phyloP scores from a whole-genome alignment of 2,797 vertebrate genomes.

The Manis javanica region DNA sequence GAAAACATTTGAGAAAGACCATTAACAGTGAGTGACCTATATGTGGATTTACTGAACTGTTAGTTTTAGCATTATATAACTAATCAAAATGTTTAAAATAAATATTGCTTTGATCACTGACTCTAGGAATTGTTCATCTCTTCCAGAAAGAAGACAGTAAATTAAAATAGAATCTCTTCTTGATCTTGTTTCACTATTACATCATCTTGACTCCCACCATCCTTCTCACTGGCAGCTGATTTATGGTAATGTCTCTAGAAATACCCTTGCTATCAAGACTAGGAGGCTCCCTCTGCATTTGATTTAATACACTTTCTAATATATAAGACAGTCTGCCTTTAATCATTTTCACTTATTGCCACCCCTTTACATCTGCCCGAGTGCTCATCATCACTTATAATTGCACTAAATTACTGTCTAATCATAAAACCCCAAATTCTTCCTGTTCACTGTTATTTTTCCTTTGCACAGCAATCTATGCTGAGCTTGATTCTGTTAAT shows the following conservation, averaged over 20 bases:
- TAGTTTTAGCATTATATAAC: conserved; percentile 45
- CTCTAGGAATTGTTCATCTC: conserved; percentile 26
- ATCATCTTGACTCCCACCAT: not conserved
- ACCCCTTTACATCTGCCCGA: not conserved
- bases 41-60: not conserved
- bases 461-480: not conserved
- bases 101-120: not conserved
- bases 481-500: not conserved
- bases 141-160: conserved; percentile 59
- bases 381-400: not conserved
- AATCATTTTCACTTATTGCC: not conserved
- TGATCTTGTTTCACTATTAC: conserved; percentile 21
- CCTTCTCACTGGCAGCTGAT: not conserved
- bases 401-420: not conserved
- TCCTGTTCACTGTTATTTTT: not conserved
- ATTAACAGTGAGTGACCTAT: conserved; percentile 7
- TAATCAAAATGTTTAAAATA: conserved; percentile 31
- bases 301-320: not conserved
- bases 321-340: not conserved
- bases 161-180: conserved; percentile 10
- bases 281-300: not conserved
- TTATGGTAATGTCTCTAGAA: conserved; percentile 14
- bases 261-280: conserved; percentile 25
- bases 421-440: not conserved
- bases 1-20: conserved; percentile 36